A percentile compares a stretch with the other conserved stretches of the same genome.
These are phyloP conservation scores for Pelobates cultripes DNA, from an alignment of 2,797 vertebrate species.

Conservation along the genomic window DNA sequence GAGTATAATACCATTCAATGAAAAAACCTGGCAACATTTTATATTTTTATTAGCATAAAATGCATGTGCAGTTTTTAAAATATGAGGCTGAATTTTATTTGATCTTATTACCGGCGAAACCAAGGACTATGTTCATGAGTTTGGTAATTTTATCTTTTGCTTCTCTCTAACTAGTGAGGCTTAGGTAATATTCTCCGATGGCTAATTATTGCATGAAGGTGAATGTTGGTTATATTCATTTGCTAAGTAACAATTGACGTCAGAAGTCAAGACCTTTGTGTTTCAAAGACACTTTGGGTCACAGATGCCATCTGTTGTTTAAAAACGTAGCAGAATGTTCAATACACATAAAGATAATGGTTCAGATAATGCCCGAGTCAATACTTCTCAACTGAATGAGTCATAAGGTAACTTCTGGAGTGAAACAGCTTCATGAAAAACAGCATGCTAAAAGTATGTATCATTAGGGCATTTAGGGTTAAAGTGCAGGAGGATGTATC, in stretches of 20 bases:
- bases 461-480: neutral
- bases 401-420: conserved; percentile 40
- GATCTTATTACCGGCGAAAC: too few relatives aligned
- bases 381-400: conserved; percentile 39
- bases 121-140: too few relatives aligned
- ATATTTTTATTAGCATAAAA: too few relatives aligned
- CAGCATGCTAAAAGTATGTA: neutral
- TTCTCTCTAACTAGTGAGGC: too few relatives aligned
- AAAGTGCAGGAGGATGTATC: neutral
- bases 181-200: neutral
- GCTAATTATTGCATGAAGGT: neutral
- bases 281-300: conserved; percentile 20
- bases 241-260: conserved; percentile 22
- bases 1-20: too few relatives aligned
- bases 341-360: conserved; percentile 36
- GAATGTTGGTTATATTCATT: conserved; percentile 21
- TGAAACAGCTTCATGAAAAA: neutral
- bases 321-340: conserved; percentile 25
- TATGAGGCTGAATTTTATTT: too few relatives aligned
- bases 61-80: too few relatives aligned
- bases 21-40: too few relatives aligned
- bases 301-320: conserved; percentile 43
- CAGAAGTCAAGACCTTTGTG: conserved; percentile 32
- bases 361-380: conserved; percentile 37
- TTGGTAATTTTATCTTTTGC: too few relatives aligned